phyloP scores from a whole-genome alignment of 2,888 invertebrate species.

The Nymphalis urticae region DNA sequence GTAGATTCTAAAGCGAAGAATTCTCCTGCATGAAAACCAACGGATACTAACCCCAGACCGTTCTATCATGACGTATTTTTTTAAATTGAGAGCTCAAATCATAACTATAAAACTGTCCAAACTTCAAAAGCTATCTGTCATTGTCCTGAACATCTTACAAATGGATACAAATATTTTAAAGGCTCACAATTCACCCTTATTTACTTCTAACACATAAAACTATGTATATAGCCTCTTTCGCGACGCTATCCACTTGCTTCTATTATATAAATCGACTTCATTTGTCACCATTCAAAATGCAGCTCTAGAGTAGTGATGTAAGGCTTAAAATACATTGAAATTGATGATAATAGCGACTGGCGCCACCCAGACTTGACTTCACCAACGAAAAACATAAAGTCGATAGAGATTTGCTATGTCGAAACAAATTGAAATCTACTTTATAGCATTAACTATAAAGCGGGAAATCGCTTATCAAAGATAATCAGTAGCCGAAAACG shows the following conservation, averaged over 20 bases:
- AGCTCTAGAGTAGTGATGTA: not conserved
- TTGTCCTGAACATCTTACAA: slow-evolving; percentile 21
- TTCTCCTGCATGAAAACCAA: too few species aligned
- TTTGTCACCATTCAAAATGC: slow-evolving; percentile 3
- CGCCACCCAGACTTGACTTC: slow-evolving; percentile 60
- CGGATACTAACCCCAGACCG: too few species aligned
- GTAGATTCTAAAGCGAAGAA: too few species aligned
- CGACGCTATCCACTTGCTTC: slow-evolving; percentile 16
- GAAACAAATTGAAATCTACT: slow-evolving; percentile 38
- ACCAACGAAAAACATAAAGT: slow-evolving; percentile 54
- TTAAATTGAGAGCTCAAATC: not conserved
- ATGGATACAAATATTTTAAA: slow-evolving; percentile 31
- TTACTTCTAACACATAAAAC: slow-evolving; percentile 12
- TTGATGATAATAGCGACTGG: slow-evolving; percentile 39
- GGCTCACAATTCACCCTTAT: slow-evolving; percentile 26
- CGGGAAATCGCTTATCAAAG: slow-evolving; percentile 31
- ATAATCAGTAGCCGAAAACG: slow-evolving; percentile 41
- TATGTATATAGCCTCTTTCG: slow-evolving; percentile 20
- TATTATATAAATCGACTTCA: slow-evolving; percentile 15
- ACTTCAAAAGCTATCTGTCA: slow-evolving; percentile 8
- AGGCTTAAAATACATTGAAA: slow-evolving; percentile 22
- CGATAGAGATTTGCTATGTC: slow-evolving; percentile 37
- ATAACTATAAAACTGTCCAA: not conserved
- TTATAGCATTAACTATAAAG: slow-evolving; percentile 23
- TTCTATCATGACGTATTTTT: too few species aligned